Conservation (phyloP, 2,888 invertebrate genomes). For the Microchrysa polita region DNA sequence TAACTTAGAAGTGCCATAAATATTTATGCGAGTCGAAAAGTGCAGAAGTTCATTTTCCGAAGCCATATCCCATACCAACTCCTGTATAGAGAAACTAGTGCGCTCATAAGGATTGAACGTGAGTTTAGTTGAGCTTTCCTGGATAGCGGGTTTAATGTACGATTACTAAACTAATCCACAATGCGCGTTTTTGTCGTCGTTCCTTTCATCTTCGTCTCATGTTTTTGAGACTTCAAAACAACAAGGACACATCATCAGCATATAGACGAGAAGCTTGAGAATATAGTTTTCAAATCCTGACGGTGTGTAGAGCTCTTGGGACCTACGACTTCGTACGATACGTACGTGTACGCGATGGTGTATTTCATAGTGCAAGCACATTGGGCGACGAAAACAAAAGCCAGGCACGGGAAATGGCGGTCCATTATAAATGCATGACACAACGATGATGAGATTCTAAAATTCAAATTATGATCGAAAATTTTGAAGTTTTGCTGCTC, state of each 20-base stretch:
- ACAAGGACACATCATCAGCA: constrained; percentile 5
- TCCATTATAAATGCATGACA: constrained; percentile 43
- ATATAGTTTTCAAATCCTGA: constrained; percentile 37
- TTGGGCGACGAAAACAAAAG: constrained; percentile 34
- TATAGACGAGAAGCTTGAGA: constrained; percentile 22
- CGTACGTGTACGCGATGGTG: not conserved
- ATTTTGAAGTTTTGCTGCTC: constrained; percentile 20
- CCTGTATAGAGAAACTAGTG: constrained; percentile 2
- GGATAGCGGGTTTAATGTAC: not conserved
- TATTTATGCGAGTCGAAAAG: constrained; percentile 46
- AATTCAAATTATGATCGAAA: constrained; percentile 42
- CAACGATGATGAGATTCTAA: constrained; percentile 41
- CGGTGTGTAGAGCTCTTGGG: not conserved
- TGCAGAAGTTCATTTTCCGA: constrained; percentile 44
- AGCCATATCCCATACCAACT: constrained; percentile 12
- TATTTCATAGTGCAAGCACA: constrained; percentile 33
- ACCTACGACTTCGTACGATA: no score
- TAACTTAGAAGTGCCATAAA: constrained; percentile 45
- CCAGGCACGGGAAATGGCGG: constrained; percentile 27
- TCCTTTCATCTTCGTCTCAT: constrained; percentile 38
- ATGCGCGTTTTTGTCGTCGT: constrained; percentile 36
- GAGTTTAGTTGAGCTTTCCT: constrained; percentile 21
- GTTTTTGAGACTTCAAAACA: constrained; percentile 35
- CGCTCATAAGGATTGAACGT: constrained; percentile 17
- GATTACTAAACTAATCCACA: constrained; percentile 24